A percentile compares a stretch with the other conserved stretches of the same genome.
Conservation (phyloP, 2,797 vertebrate species). For the Buphagus erythrorhynchus region DNA sequence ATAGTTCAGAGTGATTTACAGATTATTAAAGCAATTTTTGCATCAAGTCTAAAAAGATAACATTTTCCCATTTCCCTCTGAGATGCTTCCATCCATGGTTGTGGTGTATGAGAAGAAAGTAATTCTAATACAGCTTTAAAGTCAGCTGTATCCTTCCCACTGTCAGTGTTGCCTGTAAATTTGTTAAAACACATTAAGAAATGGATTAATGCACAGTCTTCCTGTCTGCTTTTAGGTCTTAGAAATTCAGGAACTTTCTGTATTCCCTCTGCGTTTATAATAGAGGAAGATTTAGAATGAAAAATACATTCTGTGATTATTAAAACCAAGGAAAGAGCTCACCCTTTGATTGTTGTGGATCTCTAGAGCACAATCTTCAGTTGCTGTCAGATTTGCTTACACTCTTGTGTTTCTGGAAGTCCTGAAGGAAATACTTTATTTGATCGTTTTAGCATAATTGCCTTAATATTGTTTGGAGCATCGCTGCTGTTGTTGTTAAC, state of each 20-base stretch:
- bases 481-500: neutral
- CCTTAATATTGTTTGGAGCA: neutral
- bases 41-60: neutral
- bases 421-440: neutral
- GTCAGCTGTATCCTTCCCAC: neutral
- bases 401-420: neutral
- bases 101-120: neutral
- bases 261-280: neutral
- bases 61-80: neutral
- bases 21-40: neutral
- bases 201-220: neutral
- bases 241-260: neutral
- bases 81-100: accelerated
- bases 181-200: neutral
- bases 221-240: neutral
- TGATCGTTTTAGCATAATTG: neutral
- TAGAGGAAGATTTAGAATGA: neutral
- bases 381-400: neutral
- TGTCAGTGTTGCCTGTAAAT: neutral
- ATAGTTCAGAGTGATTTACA: neutral
- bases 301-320: neutral
- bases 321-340: neutral
- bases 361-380: neutral
- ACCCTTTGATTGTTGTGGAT: neutral
- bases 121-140: neutral